Evolutionary conservation across 2,113 vertebrate species (phyloP).

Genomic region (Etheostoma cragini): DNA sequence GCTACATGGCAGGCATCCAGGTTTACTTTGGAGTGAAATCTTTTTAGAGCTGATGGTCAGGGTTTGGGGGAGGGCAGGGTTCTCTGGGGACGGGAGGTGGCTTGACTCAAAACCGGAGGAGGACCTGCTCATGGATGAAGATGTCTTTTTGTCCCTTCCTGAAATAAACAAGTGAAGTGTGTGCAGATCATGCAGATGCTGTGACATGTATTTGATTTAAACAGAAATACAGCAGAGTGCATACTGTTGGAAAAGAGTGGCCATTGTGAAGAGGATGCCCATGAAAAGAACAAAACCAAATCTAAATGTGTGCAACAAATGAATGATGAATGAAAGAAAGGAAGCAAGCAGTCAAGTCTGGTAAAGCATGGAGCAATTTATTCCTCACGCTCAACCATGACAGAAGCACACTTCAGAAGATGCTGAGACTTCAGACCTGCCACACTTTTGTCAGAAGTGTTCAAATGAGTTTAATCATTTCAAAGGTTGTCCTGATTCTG

Average conservation of each 20-base stretch:
- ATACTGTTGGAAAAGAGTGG: not conserved
- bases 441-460: conserved; percentile 24
- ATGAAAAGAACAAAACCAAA: conserved; percentile 14
- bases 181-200: conserved; percentile 41
- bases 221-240: conserved; percentile 1
- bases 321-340: conserved; percentile 53
- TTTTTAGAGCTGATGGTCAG: conserved; percentile 75
- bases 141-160: conserved; percentile 88
- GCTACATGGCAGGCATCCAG: conserved; percentile 46
- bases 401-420: conserved; percentile 68
- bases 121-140: conserved; percentile 82
- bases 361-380: conserved; percentile 79
- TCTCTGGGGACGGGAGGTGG: conserved; percentile 82
- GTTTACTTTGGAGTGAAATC: conserved; percentile 61
- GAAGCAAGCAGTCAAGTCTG: conserved; percentile 62
- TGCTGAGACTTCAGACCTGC: conserved; percentile 21
- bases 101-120: conserved; percentile 82
- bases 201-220: conserved; percentile 7
- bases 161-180: conserved; percentile 77
- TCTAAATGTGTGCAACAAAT: conserved; percentile 4
- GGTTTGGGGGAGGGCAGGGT: conserved; percentile 75
- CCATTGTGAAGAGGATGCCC: conserved; percentile 1
- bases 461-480: conserved; percentile 41
- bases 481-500: conserved; percentile 36
- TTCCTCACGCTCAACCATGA: conserved; percentile 74